Evolutionary conservation across 2,113 vertebrate species (phyloP).

Genomic region (Accipiter virgatus): DNA sequence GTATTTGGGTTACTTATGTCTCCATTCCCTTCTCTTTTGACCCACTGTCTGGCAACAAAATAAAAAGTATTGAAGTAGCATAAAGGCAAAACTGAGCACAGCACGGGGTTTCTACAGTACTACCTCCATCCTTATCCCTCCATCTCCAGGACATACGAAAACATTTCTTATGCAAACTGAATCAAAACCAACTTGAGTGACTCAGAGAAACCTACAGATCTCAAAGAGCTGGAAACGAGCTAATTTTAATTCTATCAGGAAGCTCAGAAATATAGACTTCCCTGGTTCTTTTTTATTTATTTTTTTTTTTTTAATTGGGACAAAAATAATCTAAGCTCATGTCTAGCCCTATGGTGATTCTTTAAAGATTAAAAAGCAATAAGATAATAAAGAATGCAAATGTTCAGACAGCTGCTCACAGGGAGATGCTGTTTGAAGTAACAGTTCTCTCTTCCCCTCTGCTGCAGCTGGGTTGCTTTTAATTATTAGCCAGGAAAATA

Average conservation of each 20-base stretch:
- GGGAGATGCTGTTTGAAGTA: not conserved
- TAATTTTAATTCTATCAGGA: not conserved
- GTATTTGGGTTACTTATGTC: not conserved
- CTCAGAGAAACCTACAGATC: not conserved
- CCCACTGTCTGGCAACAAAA: not conserved
- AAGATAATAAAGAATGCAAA: not conserved
- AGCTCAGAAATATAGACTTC: not conserved
- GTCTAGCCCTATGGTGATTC: not conserved
- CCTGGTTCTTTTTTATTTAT: not conserved
- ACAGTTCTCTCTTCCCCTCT: not conserved
- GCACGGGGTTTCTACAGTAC: not conserved
- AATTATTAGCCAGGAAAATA: constrained; percentile 9
- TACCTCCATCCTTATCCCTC: not conserved
- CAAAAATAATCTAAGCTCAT: not conserved
- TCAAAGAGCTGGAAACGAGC: not conserved
- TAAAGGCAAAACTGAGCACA: not conserved
- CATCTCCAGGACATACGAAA: not conserved
- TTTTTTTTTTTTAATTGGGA: not conserved
- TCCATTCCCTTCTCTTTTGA: not conserved
- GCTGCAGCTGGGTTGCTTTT: not conserved
- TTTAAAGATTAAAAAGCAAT: constrained; percentile 19
- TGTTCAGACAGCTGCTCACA: not conserved
- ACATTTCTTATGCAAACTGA: not conserved
- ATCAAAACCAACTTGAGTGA: not conserved
- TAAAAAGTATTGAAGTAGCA: not conserved